These are phyloP conservation scores for Drosophila mojavensis DNA, from an alignment of 1,140 invertebrate genomes.

Conservation along the genomic window DNA sequence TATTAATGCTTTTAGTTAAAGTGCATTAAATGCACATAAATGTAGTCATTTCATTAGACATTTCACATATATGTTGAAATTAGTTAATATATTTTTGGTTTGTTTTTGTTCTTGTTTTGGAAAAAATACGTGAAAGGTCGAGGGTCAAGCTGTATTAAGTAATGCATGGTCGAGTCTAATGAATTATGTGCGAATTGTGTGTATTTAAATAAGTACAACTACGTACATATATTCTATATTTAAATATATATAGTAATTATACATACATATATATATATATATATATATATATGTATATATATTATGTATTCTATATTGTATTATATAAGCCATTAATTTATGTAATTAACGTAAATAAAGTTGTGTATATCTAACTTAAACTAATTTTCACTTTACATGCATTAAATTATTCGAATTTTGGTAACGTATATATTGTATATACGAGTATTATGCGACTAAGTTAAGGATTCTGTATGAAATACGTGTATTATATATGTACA, in stretches of 20 bases:
- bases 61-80: constrained; percentile 53
- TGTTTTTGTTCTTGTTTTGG: not conserved
- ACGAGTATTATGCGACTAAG: constrained; percentile 15
- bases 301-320: constrained; percentile 55
- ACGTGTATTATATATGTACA: constrained; percentile 28
- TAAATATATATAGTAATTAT: constrained; percentile 18
- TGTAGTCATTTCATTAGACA: constrained; percentile 67
- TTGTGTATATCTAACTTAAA: constrained; percentile 73
- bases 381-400: constrained; percentile 7
- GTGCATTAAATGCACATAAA: constrained; percentile 73
- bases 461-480: constrained; percentile 7
- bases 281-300: constrained; percentile 24
- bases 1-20: constrained; percentile 70
- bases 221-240: constrained; percentile 45
- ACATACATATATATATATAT: constrained; percentile 43
- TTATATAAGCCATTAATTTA: constrained; percentile 77
- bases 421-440: constrained; percentile 17
- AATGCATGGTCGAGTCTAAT: constrained; percentile 43
- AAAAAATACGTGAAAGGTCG: constrained; percentile 22
- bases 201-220: constrained; percentile 67
- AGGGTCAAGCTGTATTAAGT: constrained; percentile 14
- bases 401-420: constrained; percentile 26
- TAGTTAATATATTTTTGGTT: constrained; percentile 39
- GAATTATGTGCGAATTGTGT: constrained; percentile 70
- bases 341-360: constrained; percentile 73